Evolutionary conservation across 2,113 vertebrate genomes (phyloP).

Genomic region (Struthidea cinerea): DNA sequence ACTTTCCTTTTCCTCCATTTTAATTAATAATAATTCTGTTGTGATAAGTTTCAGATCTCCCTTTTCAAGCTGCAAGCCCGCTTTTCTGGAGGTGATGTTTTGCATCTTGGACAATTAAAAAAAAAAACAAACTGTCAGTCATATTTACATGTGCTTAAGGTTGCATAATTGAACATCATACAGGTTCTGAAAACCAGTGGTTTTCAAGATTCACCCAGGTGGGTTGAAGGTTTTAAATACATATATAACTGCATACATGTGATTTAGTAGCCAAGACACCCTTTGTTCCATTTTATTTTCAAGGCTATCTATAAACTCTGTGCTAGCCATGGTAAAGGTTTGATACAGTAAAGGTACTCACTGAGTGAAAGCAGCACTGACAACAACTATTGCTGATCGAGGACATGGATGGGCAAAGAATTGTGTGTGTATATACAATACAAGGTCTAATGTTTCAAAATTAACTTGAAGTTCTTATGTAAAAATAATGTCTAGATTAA

Average conservation of each 20-base stretch:
- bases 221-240: conserved; percentile 17
- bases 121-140: conserved; percentile 53
- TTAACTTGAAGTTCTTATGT: not conserved
- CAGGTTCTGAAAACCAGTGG: conserved; percentile 49
- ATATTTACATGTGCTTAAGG: conserved; percentile 84
- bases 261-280: conserved; percentile 41
- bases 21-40: conserved; percentile 39
- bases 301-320: conserved; percentile 20
- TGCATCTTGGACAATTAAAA: conserved; percentile 66
- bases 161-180: conserved; percentile 66
- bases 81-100: conserved; percentile 55
- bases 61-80: conserved; percentile 35
- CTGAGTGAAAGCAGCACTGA: conserved; percentile 19
- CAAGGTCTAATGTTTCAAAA: not conserved
- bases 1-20: conserved; percentile 41
- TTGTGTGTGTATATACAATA: not conserved
- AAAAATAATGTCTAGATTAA: conserved; percentile 3
- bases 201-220: conserved; percentile 62
- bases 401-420: conserved; percentile 2
- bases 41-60: conserved; percentile 39
- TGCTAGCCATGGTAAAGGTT: conserved; percentile 1
- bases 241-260: conserved; percentile 28
- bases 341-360: conserved; percentile 23
- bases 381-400: not conserved
- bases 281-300: conserved; percentile 30